Evolutionary conservation across 1,140 invertebrate species (phyloP), one percentile per base, ranked within the genome.

Genomic region (Phortica variegata): DNA sequence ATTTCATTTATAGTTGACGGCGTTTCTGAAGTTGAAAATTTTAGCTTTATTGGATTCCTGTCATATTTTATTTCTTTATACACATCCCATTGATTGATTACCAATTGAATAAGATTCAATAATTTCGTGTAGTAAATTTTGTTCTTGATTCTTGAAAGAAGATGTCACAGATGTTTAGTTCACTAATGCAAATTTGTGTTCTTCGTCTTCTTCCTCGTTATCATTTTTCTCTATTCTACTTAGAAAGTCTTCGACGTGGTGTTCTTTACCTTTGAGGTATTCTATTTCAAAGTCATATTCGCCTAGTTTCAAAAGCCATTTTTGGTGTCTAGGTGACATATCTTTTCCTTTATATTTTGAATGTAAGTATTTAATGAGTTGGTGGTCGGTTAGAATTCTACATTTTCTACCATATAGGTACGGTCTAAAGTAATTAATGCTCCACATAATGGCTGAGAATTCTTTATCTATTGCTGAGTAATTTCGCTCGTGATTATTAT

Each of bases 331-430:
- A 33, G 17, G 26, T 4, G 17, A 40, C 17, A 20, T 40, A n/a
- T 40, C 13, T 43, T 43, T 43, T 29, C 17, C 29, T 12, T 43
- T 26, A 12, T 26, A 43, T 43, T 36, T 79, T 44, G 1, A 75
- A 21, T 76, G 66, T 2, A 83, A 52, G 75, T 77, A 83, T 21
- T 52, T 61, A 15, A 83, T 52, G 0, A 79, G 76, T 52, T 66
- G 62, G 53, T 84, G 78, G 51, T 85, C 81, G 1, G 79, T 83
- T 9, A 77, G 43, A 1, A 84, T 65, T 16, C 53, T 77, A 51
- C 83, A 84, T 38, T 78, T 66, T 23, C 42, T 63, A 13, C 77
- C 77, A 45, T 76, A 77, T 3, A 84, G 43, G 58, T 80, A 83
- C 18, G 73, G 66, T 44, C 72, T 46, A 47, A 81, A 82, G 26